phyloP scores from a whole-genome alignment of 35 echinoderm and acorn worm species.

The Eucidaris tribuloides region DNA sequence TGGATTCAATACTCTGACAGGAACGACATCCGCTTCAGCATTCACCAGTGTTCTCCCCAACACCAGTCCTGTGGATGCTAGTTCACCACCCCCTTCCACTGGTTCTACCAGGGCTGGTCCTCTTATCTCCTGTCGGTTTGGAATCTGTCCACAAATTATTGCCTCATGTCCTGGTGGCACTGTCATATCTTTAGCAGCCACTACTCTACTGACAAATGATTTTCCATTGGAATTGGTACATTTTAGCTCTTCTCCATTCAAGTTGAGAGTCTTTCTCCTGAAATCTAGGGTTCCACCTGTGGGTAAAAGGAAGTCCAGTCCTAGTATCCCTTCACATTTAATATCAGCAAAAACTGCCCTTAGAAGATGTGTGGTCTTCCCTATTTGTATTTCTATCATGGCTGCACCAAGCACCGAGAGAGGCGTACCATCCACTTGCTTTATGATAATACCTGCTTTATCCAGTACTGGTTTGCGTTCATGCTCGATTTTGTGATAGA shows the following conservation, averaged over 20 bases:
- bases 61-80: background rate
- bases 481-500: background rate
- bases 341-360: background rate
- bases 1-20: background rate
- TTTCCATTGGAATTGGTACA: background rate
- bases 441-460: background rate
- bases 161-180: slow-evolving; percentile 10
- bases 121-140: background rate
- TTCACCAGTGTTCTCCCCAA: background rate
- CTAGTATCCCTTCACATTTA: too few relatives aligned
- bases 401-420: background rate
- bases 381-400: background rate
- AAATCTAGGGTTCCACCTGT: slow-evolving; percentile 30
- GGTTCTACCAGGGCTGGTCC: slow-evolving; percentile 13
- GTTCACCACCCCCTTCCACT: background rate
- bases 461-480: background rate
- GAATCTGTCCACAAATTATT: background rate
- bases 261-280: background rate
- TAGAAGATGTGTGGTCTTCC: background rate
- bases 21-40: background rate
- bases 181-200: background rate
- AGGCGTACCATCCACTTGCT: background rate
- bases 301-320: slow-evolving; percentile 8
- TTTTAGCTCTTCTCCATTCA: slow-evolving; percentile 14
- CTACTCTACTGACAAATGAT: background rate